Evolutionary conservation across 1,140 invertebrate genomes (phyloP).

Genomic region (Lasioglossum albipes): DNA sequence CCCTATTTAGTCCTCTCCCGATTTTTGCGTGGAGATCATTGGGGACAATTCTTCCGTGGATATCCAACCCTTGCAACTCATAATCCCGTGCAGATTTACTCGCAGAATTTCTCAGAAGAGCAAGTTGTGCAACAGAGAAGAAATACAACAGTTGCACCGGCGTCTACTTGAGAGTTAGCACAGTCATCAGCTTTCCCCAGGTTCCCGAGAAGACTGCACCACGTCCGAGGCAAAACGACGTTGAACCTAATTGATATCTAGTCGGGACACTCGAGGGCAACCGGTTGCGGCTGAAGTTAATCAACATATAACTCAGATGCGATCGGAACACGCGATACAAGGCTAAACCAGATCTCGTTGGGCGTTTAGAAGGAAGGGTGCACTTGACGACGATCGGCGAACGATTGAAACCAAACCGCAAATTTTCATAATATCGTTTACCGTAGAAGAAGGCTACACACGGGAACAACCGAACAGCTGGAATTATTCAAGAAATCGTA

Average conservation of each 20-base stretch:
- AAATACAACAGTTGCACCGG: too few relatives aligned
- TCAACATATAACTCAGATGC: not conserved
- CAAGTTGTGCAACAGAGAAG: too few relatives aligned
- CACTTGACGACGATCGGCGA: not conserved
- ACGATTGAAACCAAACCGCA: not conserved
- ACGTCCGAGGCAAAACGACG: not conserved
- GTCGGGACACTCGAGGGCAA: not conserved
- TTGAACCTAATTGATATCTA: not conserved
- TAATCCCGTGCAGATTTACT: too few relatives aligned
- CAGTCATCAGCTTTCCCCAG: too few relatives aligned
- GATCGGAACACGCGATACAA: not conserved
- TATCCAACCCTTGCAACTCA: too few relatives aligned
- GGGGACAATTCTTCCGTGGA: too few relatives aligned
- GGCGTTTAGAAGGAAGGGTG: not conserved
- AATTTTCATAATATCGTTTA: not conserved
- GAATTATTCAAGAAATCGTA: not conserved
- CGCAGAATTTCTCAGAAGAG: too few relatives aligned
- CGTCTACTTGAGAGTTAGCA: too few relatives aligned
- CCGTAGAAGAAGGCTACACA: not conserved
- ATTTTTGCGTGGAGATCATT: too few relatives aligned
- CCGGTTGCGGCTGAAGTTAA: conserved; percentile 1
- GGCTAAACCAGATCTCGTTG: not conserved
- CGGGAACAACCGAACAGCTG: not conserved
- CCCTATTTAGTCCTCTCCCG: too few relatives aligned
- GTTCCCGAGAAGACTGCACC: too few relatives aligned